Conservation (phyloP, 2,113 vertebrate species). For the Peucedramus taeniatus region DNA sequence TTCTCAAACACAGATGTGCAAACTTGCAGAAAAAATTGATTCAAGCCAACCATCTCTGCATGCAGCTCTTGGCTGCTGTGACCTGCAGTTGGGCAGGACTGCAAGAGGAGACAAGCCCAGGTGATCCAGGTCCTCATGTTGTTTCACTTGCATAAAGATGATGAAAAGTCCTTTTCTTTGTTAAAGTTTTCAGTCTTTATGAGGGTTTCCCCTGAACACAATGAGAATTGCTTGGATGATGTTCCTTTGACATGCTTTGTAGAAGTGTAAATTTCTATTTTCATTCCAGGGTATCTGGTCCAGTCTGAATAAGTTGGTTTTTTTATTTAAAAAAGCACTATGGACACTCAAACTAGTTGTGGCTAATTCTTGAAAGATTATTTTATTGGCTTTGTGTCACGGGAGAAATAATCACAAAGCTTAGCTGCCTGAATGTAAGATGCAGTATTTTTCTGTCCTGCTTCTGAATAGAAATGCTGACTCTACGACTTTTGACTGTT, state of each 20-base stretch:
- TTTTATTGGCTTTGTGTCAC: neutral
- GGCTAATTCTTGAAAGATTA: neutral
- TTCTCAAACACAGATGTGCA: neutral
- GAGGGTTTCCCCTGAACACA: neutral
- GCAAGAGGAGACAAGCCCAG: neutral
- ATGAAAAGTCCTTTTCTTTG: neutral
- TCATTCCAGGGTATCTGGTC: neutral
- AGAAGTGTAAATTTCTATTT: neutral
- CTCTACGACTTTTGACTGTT: neutral
- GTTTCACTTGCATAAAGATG: neutral
- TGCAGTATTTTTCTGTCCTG: neutral
- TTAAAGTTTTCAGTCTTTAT: neutral
- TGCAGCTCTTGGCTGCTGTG: neutral
- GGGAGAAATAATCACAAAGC: neutral
- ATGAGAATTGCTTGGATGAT: neutral
- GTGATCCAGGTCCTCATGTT: neutral
- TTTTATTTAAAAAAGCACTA: neutral
- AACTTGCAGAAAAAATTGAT: neutral
- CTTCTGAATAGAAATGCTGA: neutral
- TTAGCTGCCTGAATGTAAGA: neutral
- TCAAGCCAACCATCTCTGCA: neutral
- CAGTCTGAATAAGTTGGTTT: neutral
- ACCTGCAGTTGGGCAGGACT: neutral
- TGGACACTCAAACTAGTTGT: neutral
- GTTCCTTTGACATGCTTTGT: neutral